A percentile compares a stretch with the other conserved stretches of the same genome.
phyloP scores from a whole-genome alignment of 23 tunicate species.

The Oikopleura vanhoeffeni region DNA sequence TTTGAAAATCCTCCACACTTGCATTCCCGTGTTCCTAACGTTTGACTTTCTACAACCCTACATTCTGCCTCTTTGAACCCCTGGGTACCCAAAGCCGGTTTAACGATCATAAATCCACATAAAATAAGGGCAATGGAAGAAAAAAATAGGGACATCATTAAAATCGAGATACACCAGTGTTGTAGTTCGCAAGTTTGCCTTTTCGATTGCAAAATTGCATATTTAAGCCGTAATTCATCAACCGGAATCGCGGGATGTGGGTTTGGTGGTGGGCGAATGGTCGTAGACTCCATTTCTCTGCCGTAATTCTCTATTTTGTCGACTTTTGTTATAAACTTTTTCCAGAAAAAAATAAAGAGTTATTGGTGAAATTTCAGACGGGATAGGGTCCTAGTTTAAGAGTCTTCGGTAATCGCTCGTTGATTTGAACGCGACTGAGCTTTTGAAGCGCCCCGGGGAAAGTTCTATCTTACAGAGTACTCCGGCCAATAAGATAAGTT shows the following conservation, averaged over 20 bases:
- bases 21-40: neutral
- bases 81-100: neutral
- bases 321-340: no score
- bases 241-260: conserved; percentile 5
- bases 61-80: neutral
- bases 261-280: neutral
- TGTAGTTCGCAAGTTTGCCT: neutral
- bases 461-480: neutral
- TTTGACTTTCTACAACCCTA: neutral
- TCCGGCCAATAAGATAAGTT: neutral
- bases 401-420: neutral
- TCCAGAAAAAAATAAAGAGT: no score
- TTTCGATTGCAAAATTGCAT: conserved; percentile 7
- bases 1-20: conserved; percentile 7
- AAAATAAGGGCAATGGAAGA: neutral
- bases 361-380: no score
- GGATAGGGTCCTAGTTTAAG: no score
- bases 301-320: neutral
- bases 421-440: conserved; percentile 1
- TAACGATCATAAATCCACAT: neutral
- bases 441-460: neutral
- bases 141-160: neutral
- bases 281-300: neutral
- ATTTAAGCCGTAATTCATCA: neutral
- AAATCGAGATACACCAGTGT: neutral